Evolutionary conservation across 1,140 invertebrate species (phyloP), one percentile per base, ranked within the genome.

Genomic region (Centruroides sculpturatus): DNA sequence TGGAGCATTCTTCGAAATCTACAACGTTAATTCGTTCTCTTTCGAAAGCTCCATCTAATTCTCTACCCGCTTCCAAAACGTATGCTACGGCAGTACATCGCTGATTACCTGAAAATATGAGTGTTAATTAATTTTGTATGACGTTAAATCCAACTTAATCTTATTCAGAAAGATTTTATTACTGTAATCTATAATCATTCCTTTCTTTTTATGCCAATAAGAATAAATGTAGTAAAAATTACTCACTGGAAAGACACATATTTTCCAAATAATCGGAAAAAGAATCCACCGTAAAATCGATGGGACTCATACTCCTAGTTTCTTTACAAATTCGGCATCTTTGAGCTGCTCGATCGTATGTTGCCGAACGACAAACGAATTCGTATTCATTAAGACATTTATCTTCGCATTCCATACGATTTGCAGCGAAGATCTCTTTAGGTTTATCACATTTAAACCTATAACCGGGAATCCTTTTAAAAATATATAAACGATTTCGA

Each of bases 211-310:
- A 23, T 23, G 23, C 23, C 23, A 23, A 23, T 23, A 23, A 23
- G 23, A 23, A 23, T 23, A 23, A 23, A 23, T 23, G 23, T 2
- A 23, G 23, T 23, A 41, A 41, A 3, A 5, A 8, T 0, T 7
- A 69, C 69, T 78, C 77, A 90, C 89, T 85, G 72, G 87, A 89
- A 1, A 93, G 73, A 71, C 89, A 93, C 49, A 88, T 89, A 69
- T 93, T 93, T 78, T 93, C 89, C 64, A 92, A 76, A 72, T 93
- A 93, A 72, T 92, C 89, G 2, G 85, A 84, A 72, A 87, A 87
- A 3, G 87, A 82, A 72, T 92, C 87, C 66, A 89, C 85, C 36
- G 89, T 70, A 4, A 90, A 75, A 67, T 87, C 86, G 4, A 62
- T 35, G 0, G 88, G 87, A 72, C 90, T 87, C 1, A 87, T 89